Evolutionary conservation across 2,888 invertebrate genomes (phyloP), one percentile per base, ranked within the genome.

Genomic region (Torymus tubicola): DNA sequence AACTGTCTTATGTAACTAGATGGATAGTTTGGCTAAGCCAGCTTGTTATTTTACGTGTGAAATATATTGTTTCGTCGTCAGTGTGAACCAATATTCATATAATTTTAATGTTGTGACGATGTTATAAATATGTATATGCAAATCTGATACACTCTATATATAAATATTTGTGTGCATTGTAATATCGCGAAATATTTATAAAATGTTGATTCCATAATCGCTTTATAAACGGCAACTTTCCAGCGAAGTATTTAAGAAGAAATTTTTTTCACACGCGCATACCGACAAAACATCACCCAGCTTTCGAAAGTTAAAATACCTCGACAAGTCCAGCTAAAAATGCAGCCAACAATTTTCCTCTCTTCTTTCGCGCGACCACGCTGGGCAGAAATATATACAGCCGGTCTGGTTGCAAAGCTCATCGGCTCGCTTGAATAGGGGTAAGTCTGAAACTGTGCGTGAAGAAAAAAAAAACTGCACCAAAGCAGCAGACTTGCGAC

Each of bases 1-100:
- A 64, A 24, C 57, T 63, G 70, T 57, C 77, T 13, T 21, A n/a
- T 14, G 69, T 57, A 64, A 64, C 75, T 68, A 68, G 67, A 75
- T 67, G n/a, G n/a, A 68, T 18, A 67, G 58, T 53, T 68, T 52
- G 16, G 1, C 3, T 11, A 12, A 18, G 21, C 50, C n/a, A 58
- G 21, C 14, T n/a, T 16, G 52, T 55, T 53, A 24, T 60, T 60
- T 10, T 42, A 8, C 42, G 42, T 42, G 42, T 8, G 10, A 42
- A 42, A 42, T 42, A 11, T 21, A 14, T 31, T 16, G 11, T 42
- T 52, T 18, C 24, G 21, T 52, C 11, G 8, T n/a, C 18, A 24
- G 18, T 13, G n/a, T 21, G n/a, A 4, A 8, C 50, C 13, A 53
- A 53, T 3, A 58, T 70, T 70, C 12, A 11, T 16, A 70, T 58